Base-by-base conservation (phyloP, 2,888 invertebrate genomes). In the Frankliniella intonsa region DNA sequence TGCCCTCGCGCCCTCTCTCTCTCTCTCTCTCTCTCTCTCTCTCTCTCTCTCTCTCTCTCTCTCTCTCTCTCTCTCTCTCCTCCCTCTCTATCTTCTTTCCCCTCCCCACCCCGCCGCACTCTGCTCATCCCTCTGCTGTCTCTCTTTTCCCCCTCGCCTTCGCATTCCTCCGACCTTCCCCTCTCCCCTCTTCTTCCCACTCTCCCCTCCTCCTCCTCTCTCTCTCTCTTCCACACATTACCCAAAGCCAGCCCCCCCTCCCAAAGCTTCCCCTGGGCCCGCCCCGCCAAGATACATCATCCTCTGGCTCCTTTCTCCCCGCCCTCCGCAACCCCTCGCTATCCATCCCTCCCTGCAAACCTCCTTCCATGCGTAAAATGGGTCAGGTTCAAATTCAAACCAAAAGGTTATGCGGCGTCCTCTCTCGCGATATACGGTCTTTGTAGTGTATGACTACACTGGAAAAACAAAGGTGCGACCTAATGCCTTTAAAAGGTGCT, bases 221-320 rank as follows among this genome's bases (percentile, higher is more conserved):
- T 76, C 69, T 25, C 25, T 25, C 25, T 22, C 69, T 76, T 76
- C 69, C 69, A 76, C 69, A 76, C 69, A 76, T 76, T 76, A 76
- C 69, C 69, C 69, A 76, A 76, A 76, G 69, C 69, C 69, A 76
- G 69, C 11, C 5, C 19, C 14, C 55, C 55, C 55, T 55, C 55
- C 38, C 38, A 38, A 38, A 38, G 38, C 38, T 76, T 25, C 22
- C 22, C 22, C 69, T 9, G 22, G 69, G n/a, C 22, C 69, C 69
- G 65, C 65, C 55, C 1, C n/a, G 22, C 69, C 69, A 62, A 62
- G 62, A 62, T 62, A 62, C 62, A 62, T 62, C 62, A 62, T 62
- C 14, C 19, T 62, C 38, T 38, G 5, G 38, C 38, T 38, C 38
- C 38, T 38, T 38, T 38, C 38, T 14, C 55, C 55, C 55, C 17